phyloP scores from a whole-genome alignment of 2,797 vertebrate species.

The Hephaestus fuliginosus region DNA sequence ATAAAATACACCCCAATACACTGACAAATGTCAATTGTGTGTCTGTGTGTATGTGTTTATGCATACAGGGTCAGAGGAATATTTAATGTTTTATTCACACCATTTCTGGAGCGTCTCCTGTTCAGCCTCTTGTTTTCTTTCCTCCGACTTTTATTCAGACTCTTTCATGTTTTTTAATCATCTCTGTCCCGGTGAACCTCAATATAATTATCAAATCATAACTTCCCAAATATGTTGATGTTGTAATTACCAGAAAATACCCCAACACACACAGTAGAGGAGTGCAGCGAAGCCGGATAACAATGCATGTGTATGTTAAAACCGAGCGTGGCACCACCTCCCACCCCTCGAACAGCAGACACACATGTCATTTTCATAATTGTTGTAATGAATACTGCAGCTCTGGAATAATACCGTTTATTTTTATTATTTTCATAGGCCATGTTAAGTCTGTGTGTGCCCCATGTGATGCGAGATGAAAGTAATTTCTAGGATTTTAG shows the following conservation, averaged over 20 bases:
- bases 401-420: conserved; percentile 6
- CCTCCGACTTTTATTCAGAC: conserved; percentile 51
- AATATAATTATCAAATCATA: conserved; percentile 62
- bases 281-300: background rate
- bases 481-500: background rate
- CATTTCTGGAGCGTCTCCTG: conserved; percentile 7
- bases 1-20: background rate
- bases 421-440: conserved; percentile 6
- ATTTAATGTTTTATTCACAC: conserved; percentile 22
- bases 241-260: conserved; percentile 40
- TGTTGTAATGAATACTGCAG: conserved; percentile 34
- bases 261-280: background rate
- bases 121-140: conserved; percentile 42
- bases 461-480: background rate
- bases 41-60: conserved; percentile 16
- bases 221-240: conserved; percentile 58
- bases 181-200: conserved; percentile 22
- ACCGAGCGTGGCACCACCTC: conserved; percentile 5
- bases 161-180: background rate
- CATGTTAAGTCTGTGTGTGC: background rate
- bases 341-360: conserved; percentile 25
- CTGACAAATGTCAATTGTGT: background rate
- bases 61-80: conserved; percentile 1
- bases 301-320: conserved; percentile 22
- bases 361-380: conserved; percentile 27